Percentiles rank a stretch among this genome's conserved stretches.
Conservation (phyloP, 2,888 invertebrate species). For the Cephus pulcher region DNA sequence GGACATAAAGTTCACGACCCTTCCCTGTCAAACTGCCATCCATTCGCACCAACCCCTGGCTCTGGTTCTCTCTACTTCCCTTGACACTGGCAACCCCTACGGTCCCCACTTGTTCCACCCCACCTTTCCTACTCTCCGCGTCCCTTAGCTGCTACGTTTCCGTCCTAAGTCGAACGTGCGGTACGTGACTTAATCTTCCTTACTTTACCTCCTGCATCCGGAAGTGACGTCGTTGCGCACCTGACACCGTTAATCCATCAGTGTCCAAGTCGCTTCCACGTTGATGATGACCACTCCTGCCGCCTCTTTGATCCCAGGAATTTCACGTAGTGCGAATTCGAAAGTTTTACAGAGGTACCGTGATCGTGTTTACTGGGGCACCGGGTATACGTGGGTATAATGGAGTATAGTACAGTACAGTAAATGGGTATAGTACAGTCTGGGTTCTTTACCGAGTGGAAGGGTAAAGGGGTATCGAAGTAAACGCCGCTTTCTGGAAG, state of each 20-base stretch:
- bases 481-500: not conserved
- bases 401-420: not conserved
- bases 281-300: not conserved
- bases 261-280: slow-evolving; percentile 3
- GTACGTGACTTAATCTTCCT: slow-evolving; percentile 23
- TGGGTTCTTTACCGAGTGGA: not conserved
- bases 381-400: not conserved
- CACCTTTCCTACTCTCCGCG: slow-evolving; percentile 10
- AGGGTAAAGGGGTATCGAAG: not conserved
- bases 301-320: not conserved
- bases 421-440: not conserved
- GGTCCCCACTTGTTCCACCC: not conserved
- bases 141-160: not conserved
- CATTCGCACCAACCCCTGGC: not conserved
- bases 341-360: not conserved
- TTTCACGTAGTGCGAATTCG: not conserved
- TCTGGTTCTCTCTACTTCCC: not conserved
- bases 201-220: slow-evolving; percentile 3
- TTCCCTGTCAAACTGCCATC: not conserved
- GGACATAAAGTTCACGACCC: slow-evolving; percentile 16
- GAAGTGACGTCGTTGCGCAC: slow-evolving; percentile 5
- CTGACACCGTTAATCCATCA: slow-evolving; percentile 23
- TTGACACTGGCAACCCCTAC: not conserved
- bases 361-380: not conserved
- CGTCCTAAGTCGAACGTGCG: not conserved